These are phyloP conservation scores for Chironomus striatipennis DNA, from an alignment of 1,140 invertebrate species.

Conservation along the genomic window DNA sequence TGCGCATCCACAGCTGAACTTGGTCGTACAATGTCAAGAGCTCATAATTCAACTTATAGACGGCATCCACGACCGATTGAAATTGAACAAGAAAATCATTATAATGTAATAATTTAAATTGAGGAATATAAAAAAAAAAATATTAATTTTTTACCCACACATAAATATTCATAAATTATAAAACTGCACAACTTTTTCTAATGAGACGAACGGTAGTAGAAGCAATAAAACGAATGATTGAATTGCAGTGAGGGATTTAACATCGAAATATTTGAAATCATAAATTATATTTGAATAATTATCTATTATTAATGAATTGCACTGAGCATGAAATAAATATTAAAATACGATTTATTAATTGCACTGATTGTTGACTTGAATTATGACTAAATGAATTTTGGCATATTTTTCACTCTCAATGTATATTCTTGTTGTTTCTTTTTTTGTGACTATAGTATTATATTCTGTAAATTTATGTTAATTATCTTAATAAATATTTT, in stretches of 20 bases:
- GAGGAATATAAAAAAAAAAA: background rate
- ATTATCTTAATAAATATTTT: no score
- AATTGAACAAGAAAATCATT: conserved; percentile 5
- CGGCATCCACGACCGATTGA: background rate
- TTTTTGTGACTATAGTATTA: no score
- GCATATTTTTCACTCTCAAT: no score
- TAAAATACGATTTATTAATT: no score
- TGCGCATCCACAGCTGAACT: background rate
- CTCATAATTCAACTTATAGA: background rate
- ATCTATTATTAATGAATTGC: no score
- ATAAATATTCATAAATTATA: no score
- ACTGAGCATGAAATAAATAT: no score
- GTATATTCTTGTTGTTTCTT: no score
- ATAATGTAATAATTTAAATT: conserved; percentile 5
- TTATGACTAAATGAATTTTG: no score
- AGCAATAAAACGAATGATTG: background rate
- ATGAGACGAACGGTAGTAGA: background rate
- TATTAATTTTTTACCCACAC: background rate
- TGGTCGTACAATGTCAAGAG: background rate
- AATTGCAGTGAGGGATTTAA: background rate
- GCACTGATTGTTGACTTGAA: no score
- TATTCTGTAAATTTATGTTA: no score
- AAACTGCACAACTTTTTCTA: no score
- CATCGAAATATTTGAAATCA: background rate
- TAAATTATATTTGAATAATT: background rate